phyloP scores from a whole-genome alignment of 2,888 invertebrate species.

The Drosophila rellima region DNA sequence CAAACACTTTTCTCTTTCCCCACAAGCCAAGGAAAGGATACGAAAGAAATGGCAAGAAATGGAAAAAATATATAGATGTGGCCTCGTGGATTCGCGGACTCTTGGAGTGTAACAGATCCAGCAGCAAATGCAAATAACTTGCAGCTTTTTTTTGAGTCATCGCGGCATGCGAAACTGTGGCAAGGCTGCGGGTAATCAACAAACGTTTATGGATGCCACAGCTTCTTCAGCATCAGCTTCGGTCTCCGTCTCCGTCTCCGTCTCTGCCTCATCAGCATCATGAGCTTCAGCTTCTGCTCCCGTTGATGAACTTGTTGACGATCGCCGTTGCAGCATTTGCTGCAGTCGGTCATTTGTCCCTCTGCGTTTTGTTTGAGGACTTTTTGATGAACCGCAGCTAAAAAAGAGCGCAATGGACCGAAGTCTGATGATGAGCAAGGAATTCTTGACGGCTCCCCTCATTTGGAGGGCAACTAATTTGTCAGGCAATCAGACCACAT shows the following conservation, averaged over 20 bases:
- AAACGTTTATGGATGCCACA: slow-evolving; percentile 76
- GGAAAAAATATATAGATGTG: slow-evolving; percentile 28
- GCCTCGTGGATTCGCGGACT: slow-evolving; percentile 37
- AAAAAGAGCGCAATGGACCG: slow-evolving; percentile 3
- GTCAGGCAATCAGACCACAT: slow-evolving; percentile 30
- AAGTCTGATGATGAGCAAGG: slow-evolving; percentile 2
- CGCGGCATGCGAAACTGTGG: slow-evolving; percentile 60
- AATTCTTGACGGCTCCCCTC: background rate
- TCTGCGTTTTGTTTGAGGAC: slow-evolving; percentile 21
- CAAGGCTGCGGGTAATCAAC: slow-evolving; percentile 78
- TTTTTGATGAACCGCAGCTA: slow-evolving; percentile 42
- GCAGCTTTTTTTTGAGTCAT: slow-evolving; percentile 24
- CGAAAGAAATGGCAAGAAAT: slow-evolving; percentile 8
- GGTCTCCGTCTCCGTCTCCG: background rate
- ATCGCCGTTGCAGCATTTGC: slow-evolving; percentile 50
- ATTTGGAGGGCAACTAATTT: slow-evolving; percentile 30
- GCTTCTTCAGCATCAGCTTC: slow-evolving; percentile 20
- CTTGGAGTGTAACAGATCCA: slow-evolving; percentile 74
- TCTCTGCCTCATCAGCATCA: slow-evolving; percentile 1
- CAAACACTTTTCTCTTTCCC: slow-evolving; percentile 72
- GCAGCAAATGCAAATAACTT: slow-evolving; percentile 77
- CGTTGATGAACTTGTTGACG: slow-evolving; percentile 74
- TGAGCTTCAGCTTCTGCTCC: slow-evolving; percentile 24
- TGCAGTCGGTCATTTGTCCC: slow-evolving; percentile 63
- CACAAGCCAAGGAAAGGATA: slow-evolving; percentile 35